Evolutionary conservation across 30 jellyfish, hydroid and myxozoan species (phyloP).

Genomic region (Aurelia sp.): DNA sequence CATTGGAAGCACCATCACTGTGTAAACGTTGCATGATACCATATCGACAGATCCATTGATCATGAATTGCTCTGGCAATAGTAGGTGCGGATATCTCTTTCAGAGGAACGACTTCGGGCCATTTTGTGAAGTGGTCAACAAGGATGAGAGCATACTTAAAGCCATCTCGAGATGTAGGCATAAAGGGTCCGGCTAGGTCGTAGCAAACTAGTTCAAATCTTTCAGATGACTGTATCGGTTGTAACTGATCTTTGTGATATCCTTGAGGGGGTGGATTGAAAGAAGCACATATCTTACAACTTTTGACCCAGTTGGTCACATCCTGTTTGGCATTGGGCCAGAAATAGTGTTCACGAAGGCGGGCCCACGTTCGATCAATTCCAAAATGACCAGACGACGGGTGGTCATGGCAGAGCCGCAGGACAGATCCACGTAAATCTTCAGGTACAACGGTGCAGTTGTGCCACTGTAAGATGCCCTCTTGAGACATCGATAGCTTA

Average conservation of each 20-base stretch:
- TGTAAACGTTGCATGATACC: conserved; percentile 42
- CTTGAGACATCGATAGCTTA: not conserved
- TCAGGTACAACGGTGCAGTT: conserved; percentile 37
- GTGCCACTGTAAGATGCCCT: conserved; percentile 35
- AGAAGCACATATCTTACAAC: conserved; percentile 27
- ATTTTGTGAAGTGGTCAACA: not conserved
- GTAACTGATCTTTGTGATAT: conserved; percentile 31
- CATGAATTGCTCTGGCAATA: conserved; percentile 37
- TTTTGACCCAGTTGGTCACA: conserved; percentile 29
- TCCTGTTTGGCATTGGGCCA: conserved; percentile 37
- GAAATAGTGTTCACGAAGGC: conserved; percentile 8
- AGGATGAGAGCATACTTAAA: not conserved
- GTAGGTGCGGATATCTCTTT: conserved; percentile 35
- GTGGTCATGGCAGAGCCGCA: conserved; percentile 36
- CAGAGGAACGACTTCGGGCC: conserved; percentile 49
- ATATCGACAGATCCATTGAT: conserved; percentile 1
- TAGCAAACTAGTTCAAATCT: conserved; percentile 26
- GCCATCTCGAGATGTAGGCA: conserved; percentile 13
- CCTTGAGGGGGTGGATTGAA: conserved; percentile 41
- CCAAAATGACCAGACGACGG: conserved; percentile 42
- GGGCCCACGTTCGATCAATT: conserved; percentile 39
- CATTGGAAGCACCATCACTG: conserved; percentile 47
- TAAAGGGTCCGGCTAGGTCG: conserved; percentile 1
- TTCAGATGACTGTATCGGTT: conserved; percentile 22
- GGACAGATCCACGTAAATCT: conserved; percentile 14